Base-by-base conservation (phyloP, 64 coral and sea anemone species). In the Trachythela sp. region DNA sequence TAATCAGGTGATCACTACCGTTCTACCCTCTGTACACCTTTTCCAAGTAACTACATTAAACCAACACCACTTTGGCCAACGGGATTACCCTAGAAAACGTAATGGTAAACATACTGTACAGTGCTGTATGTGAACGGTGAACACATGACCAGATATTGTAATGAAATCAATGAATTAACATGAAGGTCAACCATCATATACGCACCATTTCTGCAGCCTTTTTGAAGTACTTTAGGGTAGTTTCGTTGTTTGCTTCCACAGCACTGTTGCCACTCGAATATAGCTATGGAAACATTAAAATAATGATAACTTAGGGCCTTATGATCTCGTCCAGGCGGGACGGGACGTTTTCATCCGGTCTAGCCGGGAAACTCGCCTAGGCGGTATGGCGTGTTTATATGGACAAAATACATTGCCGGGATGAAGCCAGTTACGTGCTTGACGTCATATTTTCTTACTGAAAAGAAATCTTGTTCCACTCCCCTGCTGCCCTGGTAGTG, bases 51-150 rank as follows among this genome's bases (percentile, higher is more conserved):
- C 43, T 99, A 99, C 96, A 99, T 91, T 51, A 99, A 90, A 13
- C 96, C 96, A 39, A 99, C 86, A 4, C 96, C 96, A 86, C 96
- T 99, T 84, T 99, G 96, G 0, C 96, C 96, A 76, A 99, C 94
- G 0, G 96, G 93, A 84, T 99, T 99, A 42, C 96, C 96, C 96
- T 99, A 58, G 20, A 87, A 89, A 45, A 72, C 68, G 33, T 31
- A 72, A 72, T 72, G 13, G 0, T 52, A 2, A 15, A 52, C 22
- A 52, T 52, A 15, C 8, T 52, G 13, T 52, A 0, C 48, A 49
- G 0, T 9, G 48, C 48, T 15, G 0, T 15, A 49, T 15, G 48
- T n/a, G n/a, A n/a, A n/a, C n/a, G n/a, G n/a, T n/a, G n/a, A n/a
- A n/a, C n/a, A n/a, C n/a, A n/a, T n/a, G n/a, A n/a, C n/a, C n/a